Evolutionary conservation across 2,797 vertebrate genomes (phyloP), one percentile per base, ranked within the genome.

Genomic region (Myioborus miniatus): DNA sequence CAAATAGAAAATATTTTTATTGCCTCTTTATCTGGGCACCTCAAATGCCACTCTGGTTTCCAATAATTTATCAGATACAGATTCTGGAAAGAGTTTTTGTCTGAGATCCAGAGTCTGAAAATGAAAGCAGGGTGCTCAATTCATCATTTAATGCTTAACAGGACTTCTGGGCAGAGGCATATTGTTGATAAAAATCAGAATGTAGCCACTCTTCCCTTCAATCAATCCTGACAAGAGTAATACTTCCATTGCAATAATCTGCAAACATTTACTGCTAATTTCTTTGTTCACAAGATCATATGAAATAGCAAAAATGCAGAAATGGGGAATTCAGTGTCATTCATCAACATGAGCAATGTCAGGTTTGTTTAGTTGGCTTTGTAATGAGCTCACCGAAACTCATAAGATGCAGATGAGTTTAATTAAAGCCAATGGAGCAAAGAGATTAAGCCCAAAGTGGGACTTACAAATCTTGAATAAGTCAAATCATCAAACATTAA

Each of bases 361-460:
- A 63, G 68, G 32, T 88, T 90, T 91, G 63, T 39, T 60, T 72
- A 65, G 65, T 41, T 84, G 56, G 83, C 79, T 94, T 78, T 95
- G 71, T 85, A 89, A 96, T 72, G 78, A 94, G 78, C 87, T 96
- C 93, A 89, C 83, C 93, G 92, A 94, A 96, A 94, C 96, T 98
- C 75, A 19, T 71, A 95, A 96, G 44, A 94, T 93, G 72, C 94
- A 92, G 95, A 77, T 56, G 93, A 94, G 67, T 97, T 97, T 97
- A 97, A 97, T 97, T 98, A 97, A 97, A 97, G 74, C 56, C 91
- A 97, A 56, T 26, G 77, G 91, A 97, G 96, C 90, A 97, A 65
- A 93, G 90, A 96, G 94, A 96, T 88, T 89, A 93, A 95, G 93
- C 89, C 93, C 37, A 94, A 87, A 80, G 71, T 88, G 81, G 74